Percentiles rank a stretch among this genome's conserved stretches.
Evolutionary conservation across 2,888 invertebrate species (phyloP).

Genomic region (Rutpela maculata): DNA sequence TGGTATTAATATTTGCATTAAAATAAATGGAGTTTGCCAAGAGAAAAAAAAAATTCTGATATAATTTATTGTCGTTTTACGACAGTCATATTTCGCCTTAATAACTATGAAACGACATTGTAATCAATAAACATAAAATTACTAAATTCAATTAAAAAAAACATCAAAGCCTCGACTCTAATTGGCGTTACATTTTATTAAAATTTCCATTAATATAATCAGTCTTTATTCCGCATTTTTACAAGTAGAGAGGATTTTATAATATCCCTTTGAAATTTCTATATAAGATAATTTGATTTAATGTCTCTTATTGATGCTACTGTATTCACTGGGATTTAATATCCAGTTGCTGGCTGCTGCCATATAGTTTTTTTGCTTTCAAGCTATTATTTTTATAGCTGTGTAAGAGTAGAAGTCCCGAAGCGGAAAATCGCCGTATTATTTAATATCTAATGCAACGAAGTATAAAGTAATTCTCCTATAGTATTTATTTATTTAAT

Average conservation of each 20-base stretch:
- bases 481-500: slow-evolving; percentile 30
- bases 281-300: slow-evolving; percentile 28
- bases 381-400: slow-evolving; percentile 37
- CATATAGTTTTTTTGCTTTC: slow-evolving; percentile 31
- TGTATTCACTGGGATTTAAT: slow-evolving; percentile 37
- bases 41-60: too few species aligned
- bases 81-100: too few species aligned
- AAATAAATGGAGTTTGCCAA: too few species aligned
- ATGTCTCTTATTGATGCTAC: slow-evolving; percentile 32
- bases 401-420: slow-evolving; percentile 24
- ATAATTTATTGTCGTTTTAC: too few species aligned
- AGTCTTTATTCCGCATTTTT: slow-evolving; percentile 4
- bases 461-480: slow-evolving; percentile 17
- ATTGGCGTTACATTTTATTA: neutral
- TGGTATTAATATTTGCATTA: too few species aligned
- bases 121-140: neutral
- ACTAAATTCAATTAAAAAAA: neutral
- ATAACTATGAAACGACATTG: too few species aligned
- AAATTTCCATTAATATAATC: slow-evolving; percentile 15
- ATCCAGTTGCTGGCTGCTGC: slow-evolving; percentile 27
- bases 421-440: slow-evolving; percentile 34
- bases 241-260: slow-evolving; percentile 14
- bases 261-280: slow-evolving; percentile 26
- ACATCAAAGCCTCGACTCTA: neutral
- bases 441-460: slow-evolving; percentile 41